Evolutionary conservation across 2,888 invertebrate genomes (phyloP), one percentile per base, ranked within the genome.

Genomic region (Pimpla rufipes): DNA sequence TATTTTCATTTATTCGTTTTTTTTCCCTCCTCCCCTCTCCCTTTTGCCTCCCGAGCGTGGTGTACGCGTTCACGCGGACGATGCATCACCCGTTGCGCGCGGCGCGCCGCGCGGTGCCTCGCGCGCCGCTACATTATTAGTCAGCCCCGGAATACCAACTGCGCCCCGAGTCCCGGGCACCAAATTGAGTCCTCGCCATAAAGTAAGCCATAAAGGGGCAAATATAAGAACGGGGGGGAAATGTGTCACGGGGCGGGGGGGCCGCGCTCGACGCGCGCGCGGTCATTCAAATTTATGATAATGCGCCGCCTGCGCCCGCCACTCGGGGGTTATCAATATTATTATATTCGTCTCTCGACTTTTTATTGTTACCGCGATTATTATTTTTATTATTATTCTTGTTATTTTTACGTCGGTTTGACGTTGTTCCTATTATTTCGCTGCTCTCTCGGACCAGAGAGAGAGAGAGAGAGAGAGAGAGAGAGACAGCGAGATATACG

Each of bases 41-140:
- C 67, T 29, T 59, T 62, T 47, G 13, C 47, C 37, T 59, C n/a
- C 8, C 18, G 45, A 42, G 37, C n/a, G 57, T 59, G 57, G 8
- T n/a, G 7, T 71, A 64, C 62, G 71, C 35, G 59, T 62, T 62
- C 81, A 85, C 93, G 93, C 92, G 90, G 82, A 88, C 90, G 94
- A 93, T 94, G 93, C 94, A 94, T 94, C 94, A 94, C 94, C 57
- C 93, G 93, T 29, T 29, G 93, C 93, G 93, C 94, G 93, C 94
- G 94, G 88, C 89, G 94, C 94, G 93, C 94, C 94, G 88, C 89
- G 94, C 94, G 94, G 94, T 94, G 94, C 94, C 94, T 29, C 29
- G 29, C 94, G 8, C 94, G 94, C 94, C 94, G 95, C 81, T 95
- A 94, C 95, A 95, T 95, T 95, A 95, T 95, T 95, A 95, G 95